Conservation (phyloP, 2,797 vertebrate genomes). For the Acrocephalus scirpaceus region DNA sequence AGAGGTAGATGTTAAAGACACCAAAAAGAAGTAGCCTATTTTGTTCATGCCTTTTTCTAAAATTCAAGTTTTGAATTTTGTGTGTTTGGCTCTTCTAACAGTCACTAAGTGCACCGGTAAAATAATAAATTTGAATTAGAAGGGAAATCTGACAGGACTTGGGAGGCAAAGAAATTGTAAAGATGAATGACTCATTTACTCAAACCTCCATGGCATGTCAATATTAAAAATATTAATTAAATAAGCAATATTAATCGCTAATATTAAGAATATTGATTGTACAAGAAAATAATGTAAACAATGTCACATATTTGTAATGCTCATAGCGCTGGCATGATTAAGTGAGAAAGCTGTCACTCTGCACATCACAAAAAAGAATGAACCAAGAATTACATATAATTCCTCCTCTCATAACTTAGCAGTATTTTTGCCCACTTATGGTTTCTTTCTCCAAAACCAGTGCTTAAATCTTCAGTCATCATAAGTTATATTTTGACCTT, state of each 20-base stretch:
- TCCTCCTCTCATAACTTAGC: neutral
- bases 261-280: neutral
- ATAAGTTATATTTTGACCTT: slow-evolving; percentile 7
- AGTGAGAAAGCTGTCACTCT: neutral
- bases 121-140: neutral
- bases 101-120: neutral
- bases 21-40: neutral
- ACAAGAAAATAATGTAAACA: neutral
- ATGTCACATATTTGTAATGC: neutral
- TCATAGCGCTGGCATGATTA: neutral
- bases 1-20: neutral
- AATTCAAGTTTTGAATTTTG: neutral
- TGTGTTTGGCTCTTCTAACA: neutral
- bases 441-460: neutral
- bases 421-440: neutral
- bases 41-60: neutral
- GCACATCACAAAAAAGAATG: neutral
- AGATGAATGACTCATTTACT: neutral
- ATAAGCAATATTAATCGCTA: neutral
- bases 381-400: neutral
- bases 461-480: neutral
- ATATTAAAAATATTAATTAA: neutral
- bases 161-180: neutral
- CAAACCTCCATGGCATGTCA: neutral
- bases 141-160: neutral